These are phyloP conservation scores for Bovichtus variegatus DNA, from an alignment of 2,797 vertebrate species.

Conservation along the genomic window DNA sequence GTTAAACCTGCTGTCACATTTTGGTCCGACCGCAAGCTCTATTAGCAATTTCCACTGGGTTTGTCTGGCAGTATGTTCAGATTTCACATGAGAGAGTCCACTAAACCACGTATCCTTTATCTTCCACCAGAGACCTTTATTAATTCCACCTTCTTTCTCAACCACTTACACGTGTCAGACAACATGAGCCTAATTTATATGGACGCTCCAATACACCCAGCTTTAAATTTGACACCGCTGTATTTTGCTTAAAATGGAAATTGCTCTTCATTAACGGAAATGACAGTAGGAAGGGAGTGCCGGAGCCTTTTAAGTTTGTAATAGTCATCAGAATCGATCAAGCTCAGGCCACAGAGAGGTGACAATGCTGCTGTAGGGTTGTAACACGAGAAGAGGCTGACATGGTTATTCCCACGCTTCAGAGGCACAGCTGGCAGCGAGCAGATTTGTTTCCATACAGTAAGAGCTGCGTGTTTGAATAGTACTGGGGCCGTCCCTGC, in stretches of 20 bases:
- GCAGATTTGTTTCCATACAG: conserved; percentile 44
- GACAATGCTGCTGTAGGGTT: conserved; percentile 42
- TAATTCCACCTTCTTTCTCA: conserved; percentile 41
- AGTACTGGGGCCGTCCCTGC: neutral
- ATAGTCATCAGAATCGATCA: conserved; percentile 59
- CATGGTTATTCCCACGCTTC: conserved; percentile 59
- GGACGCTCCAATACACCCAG: conserved; percentile 43
- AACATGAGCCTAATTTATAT: conserved; percentile 62
- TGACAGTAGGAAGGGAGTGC: conserved; percentile 54
- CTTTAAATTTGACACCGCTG: conserved; percentile 54
- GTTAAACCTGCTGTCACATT: conserved; percentile 1
- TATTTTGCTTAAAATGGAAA: conserved; percentile 58
- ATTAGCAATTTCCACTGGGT: neutral
- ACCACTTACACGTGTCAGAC: conserved; percentile 44
- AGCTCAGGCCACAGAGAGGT: conserved; percentile 11
- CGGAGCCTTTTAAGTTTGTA: conserved; percentile 66
- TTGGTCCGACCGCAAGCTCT: neutral
- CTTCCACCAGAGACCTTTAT: conserved; percentile 37
- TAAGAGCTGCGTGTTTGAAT: conserved; percentile 16
- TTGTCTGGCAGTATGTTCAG: neutral
- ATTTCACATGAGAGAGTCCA: neutral
- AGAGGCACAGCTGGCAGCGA: conserved; percentile 37
- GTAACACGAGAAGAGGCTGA: conserved; percentile 61
- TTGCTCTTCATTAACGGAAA: conserved; percentile 57
- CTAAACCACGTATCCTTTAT: neutral